Conservation (phyloP, 2,888 invertebrate species). For the Dicyrtomina minuta region DNA sequence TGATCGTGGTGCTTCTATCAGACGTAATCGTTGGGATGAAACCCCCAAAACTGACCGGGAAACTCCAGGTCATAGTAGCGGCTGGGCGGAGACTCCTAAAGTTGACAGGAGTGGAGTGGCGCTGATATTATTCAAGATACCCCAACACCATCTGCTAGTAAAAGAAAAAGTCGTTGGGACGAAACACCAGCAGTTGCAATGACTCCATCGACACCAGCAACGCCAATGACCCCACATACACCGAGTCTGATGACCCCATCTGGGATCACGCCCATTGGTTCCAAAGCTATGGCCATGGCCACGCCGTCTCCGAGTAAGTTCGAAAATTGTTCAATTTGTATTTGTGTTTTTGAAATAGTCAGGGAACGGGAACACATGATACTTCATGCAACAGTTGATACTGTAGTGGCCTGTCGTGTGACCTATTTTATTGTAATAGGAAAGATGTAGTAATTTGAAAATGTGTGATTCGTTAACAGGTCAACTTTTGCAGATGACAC, state of each 20-base stretch:
- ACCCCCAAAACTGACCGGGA: constrained; percentile 97
- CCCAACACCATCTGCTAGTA: constrained; percentile 86
- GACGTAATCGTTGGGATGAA: constrained; percentile 98
- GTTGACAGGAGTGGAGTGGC: constrained; percentile 76
- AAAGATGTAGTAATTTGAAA: too few species aligned
- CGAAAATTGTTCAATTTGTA: background rate
- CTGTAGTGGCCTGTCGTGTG: too few species aligned
- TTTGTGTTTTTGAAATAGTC: background rate
- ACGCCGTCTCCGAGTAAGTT: constrained; percentile 83
- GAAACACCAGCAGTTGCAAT: constrained; percentile 79
- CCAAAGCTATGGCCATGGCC: constrained; percentile 97
- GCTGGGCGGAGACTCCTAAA: constrained; percentile 99
- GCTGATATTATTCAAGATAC: constrained; percentile 71
- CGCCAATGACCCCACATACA: constrained; percentile 71
- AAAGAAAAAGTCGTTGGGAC: constrained; percentile 96
- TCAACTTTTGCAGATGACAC: constrained; percentile 96
- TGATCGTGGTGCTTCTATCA: constrained; percentile 65
- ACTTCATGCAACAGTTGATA: too few species aligned
- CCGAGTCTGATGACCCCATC: constrained; percentile 77
- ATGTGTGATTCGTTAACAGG: constrained; percentile 58
- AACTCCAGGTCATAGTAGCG: constrained; percentile 92
- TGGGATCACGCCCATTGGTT: constrained; percentile 81
- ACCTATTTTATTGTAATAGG: too few species aligned
- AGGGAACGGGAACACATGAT: too few species aligned
- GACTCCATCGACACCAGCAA: constrained; percentile 64